Evolutionary conservation across 2,888 invertebrate species (phyloP).

Genomic region (Cosmia pyralina): DNA sequence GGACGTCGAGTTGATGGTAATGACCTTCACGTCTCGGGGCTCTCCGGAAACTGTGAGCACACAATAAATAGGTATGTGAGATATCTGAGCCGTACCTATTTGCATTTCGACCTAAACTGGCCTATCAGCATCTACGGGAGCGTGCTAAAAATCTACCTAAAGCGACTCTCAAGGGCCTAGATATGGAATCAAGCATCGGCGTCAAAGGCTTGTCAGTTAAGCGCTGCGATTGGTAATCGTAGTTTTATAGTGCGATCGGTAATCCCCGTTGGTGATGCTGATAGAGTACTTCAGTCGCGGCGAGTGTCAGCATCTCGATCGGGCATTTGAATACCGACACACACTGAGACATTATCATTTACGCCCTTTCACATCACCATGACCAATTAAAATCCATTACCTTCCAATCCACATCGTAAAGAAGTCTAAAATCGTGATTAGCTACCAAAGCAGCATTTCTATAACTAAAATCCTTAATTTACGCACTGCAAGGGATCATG

Average conservation of each 20-base stretch:
- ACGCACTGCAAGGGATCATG: constrained; percentile 89
- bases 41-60: constrained; percentile 97
- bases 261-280: constrained; percentile 86
- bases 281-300: constrained; percentile 87
- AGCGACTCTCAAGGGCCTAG: constrained; percentile 82
- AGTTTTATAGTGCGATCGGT: constrained; percentile 83
- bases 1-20: constrained; percentile 98
- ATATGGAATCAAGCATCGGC: constrained; percentile 78
- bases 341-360: constrained; percentile 87
- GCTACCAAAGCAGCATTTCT: constrained; percentile 85
- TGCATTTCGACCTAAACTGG: constrained; percentile 84
- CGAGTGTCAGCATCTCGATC: constrained; percentile 89
- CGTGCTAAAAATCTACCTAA: constrained; percentile 85
- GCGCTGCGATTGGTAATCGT: constrained; percentile 71
- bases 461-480: constrained; percentile 78
- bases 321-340: constrained; percentile 94
- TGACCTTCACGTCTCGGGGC: constrained; percentile 97
- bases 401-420: constrained; percentile 89
- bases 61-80: constrained; percentile 74
- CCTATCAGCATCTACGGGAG: constrained; percentile 90
- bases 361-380: constrained; percentile 89
- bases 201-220: constrained; percentile 75
- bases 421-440: constrained; percentile 88
- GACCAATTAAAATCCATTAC: constrained; percentile 89
- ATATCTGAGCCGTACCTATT: constrained; percentile 71